Evolutionary conservation across 2,113 vertebrate species (phyloP).

Genomic region (Synodontis membranacea): DNA sequence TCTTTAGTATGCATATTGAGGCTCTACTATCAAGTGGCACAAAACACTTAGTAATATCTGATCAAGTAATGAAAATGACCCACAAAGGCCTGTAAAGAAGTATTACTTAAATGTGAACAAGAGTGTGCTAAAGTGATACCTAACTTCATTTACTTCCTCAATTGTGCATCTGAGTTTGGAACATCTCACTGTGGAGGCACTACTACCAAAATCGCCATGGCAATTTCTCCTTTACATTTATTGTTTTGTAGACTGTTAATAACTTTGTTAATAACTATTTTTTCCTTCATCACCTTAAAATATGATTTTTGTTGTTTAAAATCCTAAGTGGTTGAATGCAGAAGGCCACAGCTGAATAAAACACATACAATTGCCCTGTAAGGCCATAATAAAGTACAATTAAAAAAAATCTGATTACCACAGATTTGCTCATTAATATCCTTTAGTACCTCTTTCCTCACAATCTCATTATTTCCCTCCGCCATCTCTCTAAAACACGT

Average conservation of each 20-base stretch:
- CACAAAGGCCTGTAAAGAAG: background rate
- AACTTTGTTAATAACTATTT: background rate
- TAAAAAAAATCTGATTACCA: conserved; percentile 17
- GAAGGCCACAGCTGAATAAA: background rate
- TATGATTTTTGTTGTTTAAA: background rate
- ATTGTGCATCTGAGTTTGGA: background rate
- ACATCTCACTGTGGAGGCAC: background rate
- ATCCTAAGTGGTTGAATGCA: background rate
- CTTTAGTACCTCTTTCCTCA: conserved; percentile 12
- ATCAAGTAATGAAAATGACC: background rate
- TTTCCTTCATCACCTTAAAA: background rate
- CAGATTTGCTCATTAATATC: conserved; percentile 37
- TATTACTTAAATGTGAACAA: conserved; percentile 3
- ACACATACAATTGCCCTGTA: background rate
- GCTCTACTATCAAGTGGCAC: background rate
- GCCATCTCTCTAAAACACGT: conserved; percentile 5
- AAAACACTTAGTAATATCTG: background rate
- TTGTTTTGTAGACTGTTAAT: background rate
- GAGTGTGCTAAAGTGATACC: background rate
- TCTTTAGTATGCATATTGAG: background rate
- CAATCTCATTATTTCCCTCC: background rate
- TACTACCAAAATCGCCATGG: background rate
- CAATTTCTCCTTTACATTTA: background rate
- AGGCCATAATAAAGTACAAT: conserved; percentile 18
- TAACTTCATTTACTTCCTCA: background rate